phyloP scores from a whole-genome alignment of 2,113 vertebrate species.

The Thalassarche chlororhynchos region DNA sequence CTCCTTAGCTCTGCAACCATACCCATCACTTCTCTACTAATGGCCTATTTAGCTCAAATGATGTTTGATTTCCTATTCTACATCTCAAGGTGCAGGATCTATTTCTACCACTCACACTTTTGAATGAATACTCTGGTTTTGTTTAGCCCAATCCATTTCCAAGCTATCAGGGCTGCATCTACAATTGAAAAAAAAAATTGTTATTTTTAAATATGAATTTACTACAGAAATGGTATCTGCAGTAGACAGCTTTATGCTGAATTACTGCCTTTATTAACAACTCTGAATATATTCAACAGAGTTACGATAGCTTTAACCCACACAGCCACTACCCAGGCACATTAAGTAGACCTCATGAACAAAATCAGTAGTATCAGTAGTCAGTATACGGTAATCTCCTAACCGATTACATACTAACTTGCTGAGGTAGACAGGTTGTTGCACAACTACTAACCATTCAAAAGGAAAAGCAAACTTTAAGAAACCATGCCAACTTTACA shows the following conservation, averaged over 20 bases:
- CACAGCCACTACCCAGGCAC: not conserved
- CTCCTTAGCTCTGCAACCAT: not conserved
- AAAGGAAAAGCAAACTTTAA: not conserved
- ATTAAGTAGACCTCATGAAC: not conserved
- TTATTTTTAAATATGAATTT: not conserved
- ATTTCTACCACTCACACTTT: not conserved
- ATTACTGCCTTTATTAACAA: not conserved
- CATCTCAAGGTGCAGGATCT: not conserved
- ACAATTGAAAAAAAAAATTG: not conserved
- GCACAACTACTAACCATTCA: not conserved
- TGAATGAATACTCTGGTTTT: not conserved
- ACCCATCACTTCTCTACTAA: not conserved
- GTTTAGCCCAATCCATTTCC: not conserved
- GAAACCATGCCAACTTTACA: not conserved
- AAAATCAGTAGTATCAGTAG: not conserved
- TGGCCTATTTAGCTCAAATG: not conserved
- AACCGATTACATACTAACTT: accelerated
- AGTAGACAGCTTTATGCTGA: not conserved
- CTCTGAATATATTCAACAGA: not conserved
- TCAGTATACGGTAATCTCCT: not conserved
- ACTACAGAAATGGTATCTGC: not conserved
- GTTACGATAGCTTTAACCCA: not conserved
- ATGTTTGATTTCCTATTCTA: not conserved
- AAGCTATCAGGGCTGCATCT: not conserved
- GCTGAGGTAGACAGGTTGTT: not conserved